Conservation (phyloP, 1,140 invertebrate genomes). For the Mya arenaria region DNA sequence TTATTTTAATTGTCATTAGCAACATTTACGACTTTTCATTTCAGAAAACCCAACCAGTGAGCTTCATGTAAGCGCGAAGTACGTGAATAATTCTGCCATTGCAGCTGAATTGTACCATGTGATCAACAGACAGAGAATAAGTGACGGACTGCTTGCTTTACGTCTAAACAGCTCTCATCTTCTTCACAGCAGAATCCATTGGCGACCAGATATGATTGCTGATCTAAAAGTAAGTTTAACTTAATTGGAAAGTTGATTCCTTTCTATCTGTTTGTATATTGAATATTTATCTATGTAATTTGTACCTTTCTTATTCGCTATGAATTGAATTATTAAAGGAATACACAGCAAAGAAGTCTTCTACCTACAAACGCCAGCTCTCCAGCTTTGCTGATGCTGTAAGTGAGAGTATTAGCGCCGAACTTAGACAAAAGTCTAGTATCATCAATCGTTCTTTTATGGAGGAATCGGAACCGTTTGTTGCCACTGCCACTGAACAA, state of each 20-base stretch:
- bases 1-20: too few species aligned
- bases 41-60: constrained; percentile 61
- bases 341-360: not conserved
- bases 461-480: constrained; percentile 7
- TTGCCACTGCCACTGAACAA: not conserved
- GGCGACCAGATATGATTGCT: constrained; percentile 88
- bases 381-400: constrained; percentile 9
- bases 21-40: too few species aligned
- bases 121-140: constrained; percentile 61
- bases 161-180: constrained; percentile 92
- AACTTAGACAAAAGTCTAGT: constrained; percentile 5
- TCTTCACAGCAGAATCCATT: constrained; percentile 89
- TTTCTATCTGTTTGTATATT: too few species aligned
- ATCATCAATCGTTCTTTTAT: constrained; percentile 7
- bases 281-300: too few species aligned
- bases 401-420: not conserved
- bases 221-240: constrained; percentile 82
- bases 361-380: not conserved
- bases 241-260: too few species aligned
- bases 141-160: constrained; percentile 84
- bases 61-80: constrained; percentile 61
- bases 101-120: constrained; percentile 64
- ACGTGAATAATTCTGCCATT: constrained; percentile 64
- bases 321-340: not conserved
- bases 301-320: too few species aligned